Base-by-base conservation (phyloP, 1,140 invertebrate species). In the Drosophila baimaii region DNA sequence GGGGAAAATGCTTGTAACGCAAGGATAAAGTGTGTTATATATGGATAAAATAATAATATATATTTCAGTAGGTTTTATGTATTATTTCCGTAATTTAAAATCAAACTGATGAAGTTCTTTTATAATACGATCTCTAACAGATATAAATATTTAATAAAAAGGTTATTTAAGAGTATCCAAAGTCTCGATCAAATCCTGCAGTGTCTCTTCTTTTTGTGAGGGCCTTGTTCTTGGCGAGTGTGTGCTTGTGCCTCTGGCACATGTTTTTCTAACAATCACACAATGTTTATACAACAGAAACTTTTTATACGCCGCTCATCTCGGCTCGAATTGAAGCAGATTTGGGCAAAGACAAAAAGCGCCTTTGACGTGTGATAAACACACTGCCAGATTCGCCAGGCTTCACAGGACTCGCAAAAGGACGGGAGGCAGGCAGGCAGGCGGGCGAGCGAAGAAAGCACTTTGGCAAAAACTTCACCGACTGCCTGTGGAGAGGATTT, bases 251-350 rank as follows among this genome's bases (percentile, higher is more conserved):
- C 80, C 61, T 41, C 37, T 71, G 83, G 83, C 83, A 88, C 83
- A 88, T 88, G 83, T 88, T 88, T 88, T 88, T 89, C 79, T 88
- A 80, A 88, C 83, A 88, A 88, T 88, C 83, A 88, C 84, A 83
- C 84, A 88, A 77, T 88, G 83, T 88, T 88, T 89, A 88, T 83
- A 89, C 80, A 88, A 88, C 83, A 83, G 29, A 79, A 88, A 88
- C 80, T 88, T 88, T 86, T 89, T 88, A 77, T 82, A 88, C 47
- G 71, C 79, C 62, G 54, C 66, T 59, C 72, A 57, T 71, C 68
- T 54, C 43, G 59, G 75, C 82, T 76, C 72, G 81, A 82, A 85
- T 79, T 88, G 79, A 88, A 86, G 83, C 79, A 79, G 83, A 88
- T 88, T 88, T 86, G 77, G 80, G 72, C 68, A 88, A 78, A 89